Evolutionary conservation across 1,140 invertebrate species (phyloP).

Genomic region (Penaeus indicus): DNA sequence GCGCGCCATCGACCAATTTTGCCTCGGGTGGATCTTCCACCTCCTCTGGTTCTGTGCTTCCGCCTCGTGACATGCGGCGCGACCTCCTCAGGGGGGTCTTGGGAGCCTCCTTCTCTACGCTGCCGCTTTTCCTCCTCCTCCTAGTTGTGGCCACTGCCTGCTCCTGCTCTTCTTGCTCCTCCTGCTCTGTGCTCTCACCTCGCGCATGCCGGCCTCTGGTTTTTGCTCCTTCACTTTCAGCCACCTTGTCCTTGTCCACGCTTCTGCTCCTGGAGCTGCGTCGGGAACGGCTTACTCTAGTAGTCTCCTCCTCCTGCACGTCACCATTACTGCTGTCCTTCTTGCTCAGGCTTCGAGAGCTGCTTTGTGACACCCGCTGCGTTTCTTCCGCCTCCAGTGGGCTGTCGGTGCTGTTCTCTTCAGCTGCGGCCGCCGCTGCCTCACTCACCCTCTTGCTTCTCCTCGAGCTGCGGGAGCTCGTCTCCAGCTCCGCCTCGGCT

Average conservation of each 20-base stretch:
- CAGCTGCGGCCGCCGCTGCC: neutral
- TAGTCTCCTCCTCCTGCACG: slow-evolving; percentile 26
- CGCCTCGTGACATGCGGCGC: neutral
- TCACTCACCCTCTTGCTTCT: slow-evolving; percentile 27
- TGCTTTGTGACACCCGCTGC: slow-evolving; percentile 1
- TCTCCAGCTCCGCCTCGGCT: slow-evolving; percentile 23
- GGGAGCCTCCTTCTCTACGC: neutral
- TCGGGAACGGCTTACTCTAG: neutral
- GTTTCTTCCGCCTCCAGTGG: slow-evolving; percentile 15
- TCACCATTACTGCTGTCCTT: slow-evolving; percentile 45
- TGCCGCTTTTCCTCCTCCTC: neutral
- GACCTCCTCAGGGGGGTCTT: slow-evolving; percentile 10
- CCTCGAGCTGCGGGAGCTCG: slow-evolving; percentile 6
- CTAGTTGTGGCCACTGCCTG: neutral
- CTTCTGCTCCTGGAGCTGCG: slow-evolving; percentile 32
- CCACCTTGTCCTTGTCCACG: slow-evolving; percentile 25
- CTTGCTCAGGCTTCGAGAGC: neutral
- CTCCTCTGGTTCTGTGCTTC: slow-evolving; percentile 22
- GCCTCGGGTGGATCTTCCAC: neutral
- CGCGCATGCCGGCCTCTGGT: neutral
- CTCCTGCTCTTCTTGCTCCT: slow-evolving; percentile 17
- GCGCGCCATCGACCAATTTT: neutral
- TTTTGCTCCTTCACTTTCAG: neutral
- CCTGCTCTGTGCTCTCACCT: slow-evolving; percentile 22
- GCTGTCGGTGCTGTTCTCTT: slow-evolving; percentile 40